Base-by-base conservation (phyloP, 2,888 invertebrate genomes). In the Nebria brevicollis region DNA sequence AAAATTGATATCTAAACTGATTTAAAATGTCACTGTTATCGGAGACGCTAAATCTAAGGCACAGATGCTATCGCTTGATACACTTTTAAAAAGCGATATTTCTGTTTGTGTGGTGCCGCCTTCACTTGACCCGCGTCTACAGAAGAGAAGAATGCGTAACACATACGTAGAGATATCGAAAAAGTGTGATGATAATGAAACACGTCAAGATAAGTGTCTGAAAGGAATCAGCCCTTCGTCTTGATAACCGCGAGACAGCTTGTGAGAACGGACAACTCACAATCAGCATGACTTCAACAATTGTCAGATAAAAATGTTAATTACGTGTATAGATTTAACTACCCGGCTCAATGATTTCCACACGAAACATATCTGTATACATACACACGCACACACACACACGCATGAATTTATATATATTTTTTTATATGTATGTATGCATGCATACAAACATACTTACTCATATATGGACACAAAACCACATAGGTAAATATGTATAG, bases 261-360 rank as follows among this genome's bases (percentile, higher is more conserved):
- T 77, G 72, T 77, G 74, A 79, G 78, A 79, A 79, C 73, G 66
- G 74, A 74, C 68, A 66, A 66, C 73, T 66, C 78, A 78, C 78
- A 83, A 85, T 84, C 87, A 87, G 86, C 87, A 86, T 86, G 87
- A 86, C 85, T 85, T 83, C 86, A 84, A 84, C 83, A 85, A 83
- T 84, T 85, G 84, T 85, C 85, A 85, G 85, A 86, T 85, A 87
- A 87, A 87, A 87, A 87, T 86, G 86, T 87, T 87, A 87, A 87
- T 87, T 87, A 87, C 87, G 85, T 87, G 87, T 87, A 87, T 86
- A 86, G 86, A 87, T 87, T 87, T 86, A 87, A 87, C 86, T 85
- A 87, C 85, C 86, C 86, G 86, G 11, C 86, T 86, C 86, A 85
- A 85, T 86, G 11, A 70, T 25, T 25, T 25, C 25, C 70, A 68